Conservation (phyloP, 2,797 vertebrate species). For the Tamandua tetradactyla region DNA sequence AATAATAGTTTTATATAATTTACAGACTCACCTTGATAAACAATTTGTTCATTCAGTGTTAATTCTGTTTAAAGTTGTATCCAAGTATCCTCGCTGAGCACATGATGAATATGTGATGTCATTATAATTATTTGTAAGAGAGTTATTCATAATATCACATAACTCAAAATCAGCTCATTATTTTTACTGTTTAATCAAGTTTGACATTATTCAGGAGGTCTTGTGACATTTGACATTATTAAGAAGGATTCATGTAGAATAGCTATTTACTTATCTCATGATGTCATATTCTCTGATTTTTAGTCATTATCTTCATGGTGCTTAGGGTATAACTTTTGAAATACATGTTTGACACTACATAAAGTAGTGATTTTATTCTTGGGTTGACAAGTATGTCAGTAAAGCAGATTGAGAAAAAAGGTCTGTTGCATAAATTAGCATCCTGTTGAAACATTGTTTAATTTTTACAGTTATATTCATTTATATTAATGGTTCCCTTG, state of each 20-base stretch:
- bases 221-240: conserved; percentile 23
- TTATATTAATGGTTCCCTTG: conserved; percentile 53
- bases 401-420: conserved; percentile 61
- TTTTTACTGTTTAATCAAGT: conserved; percentile 39
- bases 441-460: conserved; percentile 65
- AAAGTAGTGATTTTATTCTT: conserved; percentile 44
- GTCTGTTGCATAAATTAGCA: conserved; percentile 71
- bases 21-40: conserved; percentile 11
- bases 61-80: neutral
- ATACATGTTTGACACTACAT: neutral
- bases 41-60: neutral
- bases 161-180: conserved; percentile 30
- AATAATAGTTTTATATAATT: conserved; percentile 34
- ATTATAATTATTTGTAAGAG: conserved; percentile 42
- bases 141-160: neutral
- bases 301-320: neutral
- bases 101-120: neutral
- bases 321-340: conserved; percentile 61
- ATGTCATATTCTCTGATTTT: conserved; percentile 35
- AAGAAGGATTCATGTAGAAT: conserved; percentile 19
- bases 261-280: conserved; percentile 15
- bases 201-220: conserved; percentile 30
- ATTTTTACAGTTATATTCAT: conserved; percentile 58
- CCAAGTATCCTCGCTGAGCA: neutral
- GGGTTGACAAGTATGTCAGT: conserved; percentile 45